Conservation (phyloP, 2,113 vertebrate species). For the Spea multiplicata region DNA sequence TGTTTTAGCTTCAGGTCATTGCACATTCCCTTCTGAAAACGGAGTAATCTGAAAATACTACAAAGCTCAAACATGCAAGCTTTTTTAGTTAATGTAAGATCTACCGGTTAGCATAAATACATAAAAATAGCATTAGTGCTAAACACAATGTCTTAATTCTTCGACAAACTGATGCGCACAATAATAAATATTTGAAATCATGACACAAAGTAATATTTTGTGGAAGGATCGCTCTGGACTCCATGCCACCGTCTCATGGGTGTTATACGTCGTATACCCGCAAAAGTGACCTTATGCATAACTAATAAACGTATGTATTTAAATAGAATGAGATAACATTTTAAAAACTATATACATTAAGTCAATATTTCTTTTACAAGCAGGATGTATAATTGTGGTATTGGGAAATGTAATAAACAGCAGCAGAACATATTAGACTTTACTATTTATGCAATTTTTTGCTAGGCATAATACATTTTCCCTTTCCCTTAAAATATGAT, state of each 20-base stretch:
- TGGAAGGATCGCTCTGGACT: background rate
- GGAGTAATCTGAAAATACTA: too few species aligned
- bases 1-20: too few species aligned
- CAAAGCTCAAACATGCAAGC: too few species aligned
- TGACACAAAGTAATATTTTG: constrained; percentile 10
- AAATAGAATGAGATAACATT: constrained; percentile 14
- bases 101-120: background rate
- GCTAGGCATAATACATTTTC: background rate
- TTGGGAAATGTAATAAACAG: constrained; percentile 16
- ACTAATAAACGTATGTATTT: constrained; percentile 26
- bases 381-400: constrained; percentile 27
- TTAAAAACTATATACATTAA: constrained; percentile 33
- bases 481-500: background rate
- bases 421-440: constrained; percentile 32
- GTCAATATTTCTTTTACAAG: constrained; percentile 6
- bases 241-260: background rate
- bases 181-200: constrained; percentile 7
- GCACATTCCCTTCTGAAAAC: too few species aligned
- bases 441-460: constrained; percentile 3
- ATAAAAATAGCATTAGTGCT: background rate
- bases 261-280: background rate
- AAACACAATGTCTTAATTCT: constrained; percentile 22
- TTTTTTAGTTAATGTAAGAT: background rate
- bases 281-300: constrained; percentile 19
- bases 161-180: background rate